A percentile compares a stretch with the other conserved stretches of the same genome.
Conservation (phyloP, 2,113 vertebrate species). For the Morone saxatilis region DNA sequence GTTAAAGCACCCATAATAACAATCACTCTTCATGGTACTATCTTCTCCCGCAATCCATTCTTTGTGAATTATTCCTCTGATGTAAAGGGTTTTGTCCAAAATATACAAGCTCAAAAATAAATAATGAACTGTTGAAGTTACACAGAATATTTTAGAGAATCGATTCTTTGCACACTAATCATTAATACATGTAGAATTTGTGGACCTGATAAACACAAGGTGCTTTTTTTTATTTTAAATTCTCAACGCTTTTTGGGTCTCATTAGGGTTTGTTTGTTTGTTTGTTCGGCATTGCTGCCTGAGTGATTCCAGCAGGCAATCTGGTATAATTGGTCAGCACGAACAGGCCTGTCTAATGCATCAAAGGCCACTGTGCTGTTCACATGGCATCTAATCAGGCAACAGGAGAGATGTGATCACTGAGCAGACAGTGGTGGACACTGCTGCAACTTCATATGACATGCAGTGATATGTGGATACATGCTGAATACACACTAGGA, state of each 20-base stretch:
- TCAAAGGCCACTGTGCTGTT: slow-evolving; percentile 45
- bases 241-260: not conserved
- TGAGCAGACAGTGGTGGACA: slow-evolving; percentile 1
- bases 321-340: slow-evolving; percentile 60
- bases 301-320: slow-evolving; percentile 44
- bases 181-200: not conserved
- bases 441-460: slow-evolving; percentile 10
- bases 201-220: not conserved
- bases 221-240: not conserved
- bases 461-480: not conserved
- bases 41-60: too few relatives aligned
- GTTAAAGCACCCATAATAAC: too few relatives aligned
- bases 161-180: not conserved
- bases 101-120: not conserved
- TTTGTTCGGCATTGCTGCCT: slow-evolving; percentile 28
- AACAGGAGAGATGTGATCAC: slow-evolving; percentile 27
- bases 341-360: slow-evolving; percentile 51
- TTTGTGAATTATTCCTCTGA: not conserved
- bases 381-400: slow-evolving; percentile 41
- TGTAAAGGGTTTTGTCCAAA: not conserved
- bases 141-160: not conserved
- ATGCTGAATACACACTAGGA: not conserved
- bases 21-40: too few relatives aligned
- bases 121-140: not conserved
- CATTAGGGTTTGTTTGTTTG: slow-evolving; percentile 23